Evolutionary conservation across 2,797 vertebrate genomes (phyloP).

Genomic region (Gymnoscopelus braueri): DNA sequence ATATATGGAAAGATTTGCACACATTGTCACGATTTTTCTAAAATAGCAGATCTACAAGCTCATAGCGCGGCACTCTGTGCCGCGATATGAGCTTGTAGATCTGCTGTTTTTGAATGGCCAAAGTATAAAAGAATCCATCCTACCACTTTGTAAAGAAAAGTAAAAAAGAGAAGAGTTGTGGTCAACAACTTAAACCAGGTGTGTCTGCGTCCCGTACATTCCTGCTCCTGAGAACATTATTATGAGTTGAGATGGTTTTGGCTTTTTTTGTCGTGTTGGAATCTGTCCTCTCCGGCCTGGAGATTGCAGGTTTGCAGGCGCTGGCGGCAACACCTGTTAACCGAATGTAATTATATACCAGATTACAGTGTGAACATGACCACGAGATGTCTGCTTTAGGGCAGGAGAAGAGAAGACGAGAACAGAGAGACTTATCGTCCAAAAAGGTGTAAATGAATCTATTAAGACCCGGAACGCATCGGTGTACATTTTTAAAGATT

Average conservation of each 20-base stretch:
- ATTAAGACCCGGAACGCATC: no score
- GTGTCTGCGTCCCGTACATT: conserved; percentile 74
- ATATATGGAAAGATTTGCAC: no score
- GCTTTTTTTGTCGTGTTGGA: conserved; percentile 67
- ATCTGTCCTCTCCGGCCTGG: conserved; percentile 64
- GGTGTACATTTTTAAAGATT: no score
- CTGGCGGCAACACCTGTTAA: conserved; percentile 78
- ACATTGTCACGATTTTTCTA: no score
- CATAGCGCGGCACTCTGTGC: no score
- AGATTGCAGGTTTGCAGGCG: conserved; percentile 78
- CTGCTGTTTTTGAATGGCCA: no score
- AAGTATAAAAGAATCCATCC: no score
- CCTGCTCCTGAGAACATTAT: conserved; percentile 71
- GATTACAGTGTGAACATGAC: conserved; percentile 58
- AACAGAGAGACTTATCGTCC: conserved; percentile 6
- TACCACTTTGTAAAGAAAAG: neutral
- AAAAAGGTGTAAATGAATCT: conserved; percentile 22
- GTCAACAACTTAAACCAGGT: conserved; percentile 68
- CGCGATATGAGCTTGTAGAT: no score
- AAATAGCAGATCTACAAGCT: no score
- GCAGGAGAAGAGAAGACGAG: conserved; percentile 54
- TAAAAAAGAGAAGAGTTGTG: conserved; percentile 21
- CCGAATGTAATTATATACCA: conserved; percentile 76
- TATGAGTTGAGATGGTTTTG: conserved; percentile 77
- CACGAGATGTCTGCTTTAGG: conserved; percentile 33